Evolutionary conservation across 2,888 invertebrate species (phyloP).

Genomic region (Hartigia nigra): DNA sequence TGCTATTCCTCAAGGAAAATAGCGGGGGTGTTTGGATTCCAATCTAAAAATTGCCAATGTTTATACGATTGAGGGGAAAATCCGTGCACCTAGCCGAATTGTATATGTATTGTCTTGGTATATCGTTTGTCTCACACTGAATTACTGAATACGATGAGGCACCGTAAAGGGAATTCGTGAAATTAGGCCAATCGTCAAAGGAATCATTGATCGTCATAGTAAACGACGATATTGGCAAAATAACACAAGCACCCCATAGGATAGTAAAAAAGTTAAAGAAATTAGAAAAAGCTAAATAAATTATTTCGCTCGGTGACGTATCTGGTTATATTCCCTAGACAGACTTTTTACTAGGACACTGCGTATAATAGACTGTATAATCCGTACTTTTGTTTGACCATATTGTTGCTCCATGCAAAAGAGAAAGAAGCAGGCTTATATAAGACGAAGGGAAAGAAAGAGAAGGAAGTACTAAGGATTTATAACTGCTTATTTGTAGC

Average conservation of each 20-base stretch:
- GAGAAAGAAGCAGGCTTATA: neutral
- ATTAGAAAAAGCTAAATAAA: neutral
- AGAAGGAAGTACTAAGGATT: conserved; percentile 16
- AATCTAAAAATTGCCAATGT: neutral
- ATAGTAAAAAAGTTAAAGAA: neutral
- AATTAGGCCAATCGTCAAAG: neutral
- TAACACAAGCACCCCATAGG: neutral
- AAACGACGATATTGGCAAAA: neutral
- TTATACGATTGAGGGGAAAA: neutral
- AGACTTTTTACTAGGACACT: neutral
- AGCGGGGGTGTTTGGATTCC: neutral
- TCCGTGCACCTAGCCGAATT: neutral
- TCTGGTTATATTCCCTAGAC: neutral
- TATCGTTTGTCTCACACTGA: neutral
- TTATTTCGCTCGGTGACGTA: neutral
- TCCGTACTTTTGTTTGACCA: neutral
- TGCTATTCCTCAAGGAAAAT: neutral
- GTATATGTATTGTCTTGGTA: neutral
- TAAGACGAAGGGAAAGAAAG: neutral
- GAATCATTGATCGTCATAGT: neutral
- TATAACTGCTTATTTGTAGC: conserved; percentile 30
- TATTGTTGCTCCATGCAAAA: neutral
- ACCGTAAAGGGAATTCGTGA: neutral
- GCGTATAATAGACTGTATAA: neutral
- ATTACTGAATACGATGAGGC: neutral